Percentiles rank a stretch among this genome's conserved stretches.
These are phyloP conservation scores for Mugil cephalus DNA, from an alignment of 2,113 vertebrate species.

Conservation along the genomic window DNA sequence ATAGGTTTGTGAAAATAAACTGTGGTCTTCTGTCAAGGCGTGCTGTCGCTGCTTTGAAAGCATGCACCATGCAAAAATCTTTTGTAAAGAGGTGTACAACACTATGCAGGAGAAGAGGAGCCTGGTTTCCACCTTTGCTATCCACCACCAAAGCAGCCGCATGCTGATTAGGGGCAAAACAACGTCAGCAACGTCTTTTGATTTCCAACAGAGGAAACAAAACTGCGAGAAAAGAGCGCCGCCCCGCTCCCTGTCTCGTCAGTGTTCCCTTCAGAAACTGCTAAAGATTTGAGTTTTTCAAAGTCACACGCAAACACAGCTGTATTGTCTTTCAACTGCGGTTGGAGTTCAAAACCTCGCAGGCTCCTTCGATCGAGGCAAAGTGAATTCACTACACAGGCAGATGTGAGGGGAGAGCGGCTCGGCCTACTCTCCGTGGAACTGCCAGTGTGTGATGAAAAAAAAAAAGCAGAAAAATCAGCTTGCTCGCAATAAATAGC, in stretches of 20 bases:
- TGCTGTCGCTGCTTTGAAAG: conserved; percentile 42
- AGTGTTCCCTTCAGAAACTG: conserved; percentile 61
- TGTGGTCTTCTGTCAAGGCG: conserved; percentile 56
- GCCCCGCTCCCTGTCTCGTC: conserved; percentile 67
- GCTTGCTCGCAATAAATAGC: conserved; percentile 74
- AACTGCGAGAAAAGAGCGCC: conserved; percentile 63
- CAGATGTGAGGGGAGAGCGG: conserved; percentile 72
- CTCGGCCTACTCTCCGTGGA: conserved; percentile 68
- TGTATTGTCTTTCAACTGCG: conserved; percentile 73
- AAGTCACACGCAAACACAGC: conserved; percentile 66
- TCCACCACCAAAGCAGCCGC: conserved; percentile 74
- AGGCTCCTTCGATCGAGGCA: conserved; percentile 64
- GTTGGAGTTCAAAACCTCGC: conserved; percentile 79
- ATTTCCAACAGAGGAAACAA: conserved; percentile 77
- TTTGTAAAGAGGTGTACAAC: conserved; percentile 39
- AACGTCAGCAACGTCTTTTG: conserved; percentile 70
- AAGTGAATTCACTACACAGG: conserved; percentile 64
- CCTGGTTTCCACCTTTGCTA: conserved; percentile 76
- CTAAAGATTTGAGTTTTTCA: conserved; percentile 70
- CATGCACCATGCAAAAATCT: conserved; percentile 50
- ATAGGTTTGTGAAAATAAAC: conserved; percentile 64
- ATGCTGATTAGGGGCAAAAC: conserved; percentile 80
- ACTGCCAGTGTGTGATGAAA: conserved; percentile 41
- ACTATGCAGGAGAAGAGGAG: conserved; percentile 56
- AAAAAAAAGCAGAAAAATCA: conserved; percentile 37